Evolutionary conservation across 30 jellyfish, hydroid and myxozoan species (phyloP), one percentile per base, ranked within the genome.

Genomic region (Chrysaora quinquecirrha): DNA sequence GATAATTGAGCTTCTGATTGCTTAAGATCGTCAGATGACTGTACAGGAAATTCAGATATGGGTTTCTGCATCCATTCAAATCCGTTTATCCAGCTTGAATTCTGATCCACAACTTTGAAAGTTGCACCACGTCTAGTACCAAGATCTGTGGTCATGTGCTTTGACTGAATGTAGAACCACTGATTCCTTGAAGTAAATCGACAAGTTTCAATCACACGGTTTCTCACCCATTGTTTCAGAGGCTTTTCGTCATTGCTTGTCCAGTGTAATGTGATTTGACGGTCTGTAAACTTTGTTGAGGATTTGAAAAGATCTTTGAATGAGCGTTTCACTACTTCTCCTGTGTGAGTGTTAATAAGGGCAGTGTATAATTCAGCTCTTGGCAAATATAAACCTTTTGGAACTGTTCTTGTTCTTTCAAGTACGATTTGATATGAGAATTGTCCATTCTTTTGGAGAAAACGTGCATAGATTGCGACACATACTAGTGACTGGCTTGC

Each of bases 201-300:
- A 12, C 1, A 9, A 62, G 48, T 75, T 22, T 56, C 87, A 4
- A 75, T 31, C 24, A 75, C 83, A 19, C 61, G 83, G 61, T 75
- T 75, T 14, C 87, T 20, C 19, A 75, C 67, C 69, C 32, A 76
- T 30, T 21, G 83, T 14, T 76, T 76, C 0, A 76, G 30, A n/a
- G 30, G 58, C 23, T 23, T 56, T 2, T 76, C 83, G 3, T 76
- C 65, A 33, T 76, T 60, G 28, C 27, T 9, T 22, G 54, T 76
- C 88, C 88, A 76, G 27, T 52, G 83, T 11, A 50, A 47, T 20
- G 49, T 60, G 65, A 76, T 76, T 46, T 76, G 88, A 64, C 88
- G 50, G 30, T 76, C 83, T 9, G 88, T 52, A 23, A 76, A 12
- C 64, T 49, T 76, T 25, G 29, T 2, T 0, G 30, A 11, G 62